These are phyloP conservation scores for Electrona antarctica DNA, from an alignment of 2,113 vertebrate genomes.

Conservation along the genomic window DNA sequence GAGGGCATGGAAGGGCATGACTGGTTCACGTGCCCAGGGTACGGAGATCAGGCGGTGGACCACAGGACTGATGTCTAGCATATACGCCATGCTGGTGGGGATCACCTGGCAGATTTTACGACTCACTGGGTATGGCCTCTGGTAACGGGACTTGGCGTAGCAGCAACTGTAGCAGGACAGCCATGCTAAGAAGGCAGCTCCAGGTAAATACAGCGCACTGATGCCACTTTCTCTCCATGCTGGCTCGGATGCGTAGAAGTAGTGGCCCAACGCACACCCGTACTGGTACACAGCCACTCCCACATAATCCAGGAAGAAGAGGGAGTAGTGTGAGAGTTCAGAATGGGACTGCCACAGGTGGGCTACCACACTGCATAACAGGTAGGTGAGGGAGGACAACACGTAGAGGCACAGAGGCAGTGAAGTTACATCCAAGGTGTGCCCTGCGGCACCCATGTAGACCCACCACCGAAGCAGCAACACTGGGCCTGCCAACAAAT, in stretches of 20 bases:
- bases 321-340: slow-evolving; percentile 87
- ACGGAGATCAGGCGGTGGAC: slow-evolving; percentile 83
- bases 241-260: slow-evolving; percentile 87
- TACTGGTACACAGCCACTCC: slow-evolving; percentile 92
- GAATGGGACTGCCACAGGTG: slow-evolving; percentile 93
- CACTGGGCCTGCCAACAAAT: slow-evolving; percentile 81
- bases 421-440: slow-evolving; percentile 61
- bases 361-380: slow-evolving; percentile 87
- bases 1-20: slow-evolving; percentile 84
- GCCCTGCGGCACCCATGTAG: slow-evolving; percentile 73
- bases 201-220: slow-evolving; percentile 84
- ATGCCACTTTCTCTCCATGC: slow-evolving; percentile 83
- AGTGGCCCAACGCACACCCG: slow-evolving; percentile 88
- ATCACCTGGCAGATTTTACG: slow-evolving; percentile 91
- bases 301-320: slow-evolving; percentile 93
- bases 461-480: slow-evolving; percentile 86
- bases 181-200: slow-evolving; percentile 87
- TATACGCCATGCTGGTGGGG: slow-evolving; percentile 84
- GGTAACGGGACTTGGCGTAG: slow-evolving; percentile 87
- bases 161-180: slow-evolving; percentile 89
- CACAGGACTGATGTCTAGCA: slow-evolving; percentile 89
- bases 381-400: slow-evolving; percentile 84
- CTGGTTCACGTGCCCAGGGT: slow-evolving; percentile 80
- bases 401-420: slow-evolving; percentile 86
- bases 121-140: slow-evolving; percentile 86